Percentiles rank a stretch among this genome's conserved stretches.
Conservation (phyloP, 2,113 vertebrate genomes). For the Cranoglanis bouderius region DNA sequence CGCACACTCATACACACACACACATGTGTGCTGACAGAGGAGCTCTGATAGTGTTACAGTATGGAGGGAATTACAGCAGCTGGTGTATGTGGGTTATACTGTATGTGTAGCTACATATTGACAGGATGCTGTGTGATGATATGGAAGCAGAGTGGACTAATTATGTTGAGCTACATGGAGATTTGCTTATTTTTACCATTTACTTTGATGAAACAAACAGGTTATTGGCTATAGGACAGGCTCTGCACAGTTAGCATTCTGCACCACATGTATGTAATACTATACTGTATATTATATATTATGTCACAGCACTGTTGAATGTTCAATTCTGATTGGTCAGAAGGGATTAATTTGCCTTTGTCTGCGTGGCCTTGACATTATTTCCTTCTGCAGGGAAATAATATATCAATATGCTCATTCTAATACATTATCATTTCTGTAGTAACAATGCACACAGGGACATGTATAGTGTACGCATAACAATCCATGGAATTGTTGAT, state of each 20-base stretch:
- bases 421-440: not conserved
- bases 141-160: not conserved
- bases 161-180: not conserved
- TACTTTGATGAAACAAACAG: not conserved
- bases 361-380: not conserved
- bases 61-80: not conserved
- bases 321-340: not conserved
- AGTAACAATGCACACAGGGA: not conserved
- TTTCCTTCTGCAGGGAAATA: not conserved
- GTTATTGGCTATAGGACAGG: not conserved
- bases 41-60: slow-evolving; percentile 18
- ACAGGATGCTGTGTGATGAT: not conserved
- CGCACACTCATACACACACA: slow-evolving; percentile 14
- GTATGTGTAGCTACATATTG: not conserved
- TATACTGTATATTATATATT: not conserved
- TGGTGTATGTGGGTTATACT: not conserved
- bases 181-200: not conserved
- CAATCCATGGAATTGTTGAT: not conserved
- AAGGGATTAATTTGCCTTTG: not conserved
- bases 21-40: slow-evolving; percentile 11
- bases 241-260: not conserved
- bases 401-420: not conserved
- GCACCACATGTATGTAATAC: not conserved
- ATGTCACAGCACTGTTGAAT: not conserved
- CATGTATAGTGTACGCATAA: not conserved